Evolutionary conservation across 1,140 invertebrate genomes (phyloP), one percentile per base, ranked within the genome.

Genomic region (Sarcophaga bullata): DNA sequence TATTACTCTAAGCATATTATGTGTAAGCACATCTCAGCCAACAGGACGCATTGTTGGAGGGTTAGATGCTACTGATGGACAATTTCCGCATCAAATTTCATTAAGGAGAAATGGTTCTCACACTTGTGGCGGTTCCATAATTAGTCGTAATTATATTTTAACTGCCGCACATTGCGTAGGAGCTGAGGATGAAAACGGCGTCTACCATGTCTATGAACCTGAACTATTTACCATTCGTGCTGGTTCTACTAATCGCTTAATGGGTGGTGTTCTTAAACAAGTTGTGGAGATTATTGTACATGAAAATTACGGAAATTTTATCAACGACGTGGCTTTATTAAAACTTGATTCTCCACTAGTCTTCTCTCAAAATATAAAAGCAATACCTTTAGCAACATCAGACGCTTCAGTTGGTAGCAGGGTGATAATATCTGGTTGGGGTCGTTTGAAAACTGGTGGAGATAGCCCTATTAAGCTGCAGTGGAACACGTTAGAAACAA

Each of bases 101-200:
- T 37, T 91, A 46, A 84, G 87, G 76, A 88, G 84, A 84, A 68
- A 49, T 11, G 80, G 10, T 19, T 85, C 81, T 8, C 92, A 92
- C 81, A 84, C 87, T 13, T 93, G 93, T 83, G 93, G 92, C 52
- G 93, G 91, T 8, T 91, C 91, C 6, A 90, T 93, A 81, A 80
- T 93, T 47, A 87, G 83, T 15, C 84, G 88, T 6, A 78, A 86
- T 1, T 92, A 88, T 85, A 83, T 93, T 54, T 73, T 93, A 6
- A 92, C 91, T 5, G 92, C 92, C 76, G 92, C 88, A 73, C 92
- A 93, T 83, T 93, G 93, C 80, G 84, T 85, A 8, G 62, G 46
- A 4, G 8, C 19, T 37, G 73, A 76, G 13, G 37, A 81, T 75
- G 48, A 52, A 52, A 6, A 78, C 3, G 49, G 49, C 0, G 48